Evolutionary conservation across 2,113 vertebrate species (phyloP).

Genomic region (Choloepus hoffmanni): DNA sequence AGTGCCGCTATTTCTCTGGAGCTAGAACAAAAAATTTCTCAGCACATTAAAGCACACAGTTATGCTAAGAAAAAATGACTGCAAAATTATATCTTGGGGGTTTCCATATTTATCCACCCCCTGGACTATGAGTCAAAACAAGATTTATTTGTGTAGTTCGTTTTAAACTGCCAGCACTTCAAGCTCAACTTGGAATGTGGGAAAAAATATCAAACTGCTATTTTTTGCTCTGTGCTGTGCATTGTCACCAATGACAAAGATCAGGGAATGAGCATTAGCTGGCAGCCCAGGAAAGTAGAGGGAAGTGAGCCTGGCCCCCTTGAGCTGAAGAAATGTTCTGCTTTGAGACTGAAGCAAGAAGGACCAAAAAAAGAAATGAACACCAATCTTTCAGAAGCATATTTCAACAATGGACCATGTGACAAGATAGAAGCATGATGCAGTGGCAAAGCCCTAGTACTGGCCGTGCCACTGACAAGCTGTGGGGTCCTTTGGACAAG

Average conservation of each 20-base stretch:
- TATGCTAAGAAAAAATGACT: constrained; percentile 80
- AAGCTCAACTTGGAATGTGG: constrained; percentile 76
- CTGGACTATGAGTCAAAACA: constrained; percentile 83
- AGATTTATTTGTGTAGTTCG: constrained; percentile 81
- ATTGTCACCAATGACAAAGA: constrained; percentile 64
- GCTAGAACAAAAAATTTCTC: constrained; percentile 71
- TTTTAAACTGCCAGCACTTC: constrained; percentile 81
- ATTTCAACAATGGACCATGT: not conserved
- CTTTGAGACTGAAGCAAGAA: not conserved
- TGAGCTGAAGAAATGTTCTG: not conserved
- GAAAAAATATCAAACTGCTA: constrained; percentile 70
- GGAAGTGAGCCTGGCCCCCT: not conserved
- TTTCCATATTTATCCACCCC: constrained; percentile 84
- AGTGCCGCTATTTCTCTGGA: constrained; percentile 68
- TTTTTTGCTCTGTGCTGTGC: constrained; percentile 72
- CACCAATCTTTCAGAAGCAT: not conserved
- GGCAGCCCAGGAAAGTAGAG: not conserved
- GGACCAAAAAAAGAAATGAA: not conserved
- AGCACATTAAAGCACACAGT: constrained; percentile 74
- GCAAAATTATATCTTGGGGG: constrained; percentile 83
- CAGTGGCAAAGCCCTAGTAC: not conserved
- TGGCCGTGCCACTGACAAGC: not conserved
- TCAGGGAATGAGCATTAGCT: constrained; percentile 29
- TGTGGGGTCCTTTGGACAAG: not conserved
- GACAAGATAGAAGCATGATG: not conserved